phyloP scores from a whole-genome alignment of 2,888 invertebrate genomes.

The Hylaea fasciaria region DNA sequence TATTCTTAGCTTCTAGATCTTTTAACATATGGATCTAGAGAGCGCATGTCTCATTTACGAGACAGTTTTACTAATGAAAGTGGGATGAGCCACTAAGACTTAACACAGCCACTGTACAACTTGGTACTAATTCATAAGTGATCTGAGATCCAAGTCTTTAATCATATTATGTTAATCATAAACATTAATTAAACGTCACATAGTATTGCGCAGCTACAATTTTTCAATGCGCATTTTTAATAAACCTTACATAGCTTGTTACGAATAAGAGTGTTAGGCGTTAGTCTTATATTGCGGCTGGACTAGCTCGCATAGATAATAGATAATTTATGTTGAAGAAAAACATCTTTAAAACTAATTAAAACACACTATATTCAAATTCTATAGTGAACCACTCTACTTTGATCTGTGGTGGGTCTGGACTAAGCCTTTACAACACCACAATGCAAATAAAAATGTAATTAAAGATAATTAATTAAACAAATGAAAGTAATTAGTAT shows the following conservation, averaged over 20 bases:
- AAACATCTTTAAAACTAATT: constrained; percentile 44
- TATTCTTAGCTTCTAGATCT: constrained; percentile 49
- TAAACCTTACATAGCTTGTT: no score
- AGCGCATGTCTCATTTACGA: constrained; percentile 45
- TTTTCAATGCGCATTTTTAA: no score
- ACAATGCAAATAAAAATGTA: no score
- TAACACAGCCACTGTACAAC: constrained; percentile 77
- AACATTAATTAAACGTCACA: no score
- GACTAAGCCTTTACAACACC: not conserved
- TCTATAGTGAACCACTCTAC: constrained; percentile 63
- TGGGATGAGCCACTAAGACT: constrained; percentile 43
- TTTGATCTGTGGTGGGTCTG: constrained; percentile 20
- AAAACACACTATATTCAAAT: constrained; percentile 49
- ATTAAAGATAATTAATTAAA: no score
- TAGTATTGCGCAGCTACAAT: no score
- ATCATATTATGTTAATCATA: no score
- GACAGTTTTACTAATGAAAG: constrained; percentile 41
- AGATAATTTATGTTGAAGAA: constrained; percentile 39
- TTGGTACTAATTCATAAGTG: constrained; percentile 55
- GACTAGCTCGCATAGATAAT: constrained; percentile 13
- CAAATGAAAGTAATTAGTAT: no score
- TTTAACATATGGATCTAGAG: constrained; percentile 70
- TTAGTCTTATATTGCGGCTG: constrained; percentile 31
- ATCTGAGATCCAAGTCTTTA: constrained; percentile 1
- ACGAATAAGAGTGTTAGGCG: no score